These are phyloP conservation scores for Apodemia duryi DNA, from an alignment of 2,888 invertebrate genomes.

Conservation along the genomic window DNA sequence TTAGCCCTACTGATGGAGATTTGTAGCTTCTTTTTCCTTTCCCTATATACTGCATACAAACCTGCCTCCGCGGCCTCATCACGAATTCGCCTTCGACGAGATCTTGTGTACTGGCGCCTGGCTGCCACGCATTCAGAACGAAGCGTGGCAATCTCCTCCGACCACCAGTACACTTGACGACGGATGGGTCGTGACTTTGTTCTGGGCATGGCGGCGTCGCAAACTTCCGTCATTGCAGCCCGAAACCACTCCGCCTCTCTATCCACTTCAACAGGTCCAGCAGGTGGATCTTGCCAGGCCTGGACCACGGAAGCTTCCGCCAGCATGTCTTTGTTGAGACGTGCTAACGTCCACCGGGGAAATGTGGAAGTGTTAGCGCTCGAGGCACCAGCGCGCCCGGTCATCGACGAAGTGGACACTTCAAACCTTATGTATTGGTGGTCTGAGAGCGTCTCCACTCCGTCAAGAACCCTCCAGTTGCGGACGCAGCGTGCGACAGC, in stretches of 20 bases:
- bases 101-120: slow-evolving; percentile 20
- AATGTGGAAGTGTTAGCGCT: too few relatives aligned
- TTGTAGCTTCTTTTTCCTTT: too few relatives aligned
- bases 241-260: slow-evolving; percentile 17
- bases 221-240: slow-evolving; percentile 20
- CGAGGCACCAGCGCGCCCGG: too few relatives aligned
- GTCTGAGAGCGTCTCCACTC: slow-evolving; percentile 28
- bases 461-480: slow-evolving; percentile 16
- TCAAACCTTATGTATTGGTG: slow-evolving; percentile 23
- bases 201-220: slow-evolving; percentile 30
- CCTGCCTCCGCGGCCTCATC: background rate
- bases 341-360: slow-evolving; percentile 26
- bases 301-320: slow-evolving; percentile 27
- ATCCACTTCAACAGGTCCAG: background rate
- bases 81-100: background rate
- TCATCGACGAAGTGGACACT: background rate
- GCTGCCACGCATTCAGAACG: slow-evolving; percentile 18
- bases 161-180: slow-evolving; percentile 28
- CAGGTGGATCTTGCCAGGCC: slow-evolving; percentile 18
- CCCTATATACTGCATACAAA: too few relatives aligned
- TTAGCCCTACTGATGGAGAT: background rate
- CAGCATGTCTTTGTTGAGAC: slow-evolving; percentile 19
- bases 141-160: slow-evolving; percentile 21
- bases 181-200: background rate
- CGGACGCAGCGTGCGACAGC: slow-evolving; percentile 20